These are phyloP conservation scores for Aromia moschata DNA, from an alignment of 2,888 invertebrate species.

Conservation along the genomic window DNA sequence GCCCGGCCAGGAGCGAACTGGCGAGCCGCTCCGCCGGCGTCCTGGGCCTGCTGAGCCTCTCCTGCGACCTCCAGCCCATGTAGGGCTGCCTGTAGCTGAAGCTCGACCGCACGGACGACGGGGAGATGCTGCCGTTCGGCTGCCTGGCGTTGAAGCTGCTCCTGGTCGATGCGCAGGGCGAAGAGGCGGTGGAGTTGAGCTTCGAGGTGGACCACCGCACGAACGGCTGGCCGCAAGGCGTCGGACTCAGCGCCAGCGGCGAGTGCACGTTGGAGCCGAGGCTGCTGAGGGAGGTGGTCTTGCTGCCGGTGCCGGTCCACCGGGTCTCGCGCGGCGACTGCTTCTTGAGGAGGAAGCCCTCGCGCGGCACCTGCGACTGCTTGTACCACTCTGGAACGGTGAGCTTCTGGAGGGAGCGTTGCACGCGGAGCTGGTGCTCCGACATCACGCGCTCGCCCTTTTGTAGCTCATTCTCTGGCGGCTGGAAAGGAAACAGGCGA, in stretches of 20 bases:
- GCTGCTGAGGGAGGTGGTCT: conserved; percentile 87
- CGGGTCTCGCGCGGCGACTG: conserved; percentile 59
- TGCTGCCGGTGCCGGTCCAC: conserved; percentile 70
- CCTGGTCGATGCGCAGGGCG: conserved; percentile 77
- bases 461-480: conserved; percentile 93
- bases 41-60: conserved; percentile 80
- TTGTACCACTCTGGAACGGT: conserved; percentile 96
- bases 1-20: conserved; percentile 70
- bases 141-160: conserved; percentile 74
- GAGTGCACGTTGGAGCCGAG: conserved; percentile 66
- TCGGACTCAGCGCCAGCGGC: conserved; percentile 59
- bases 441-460: conserved; percentile 88
- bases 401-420: conserved; percentile 91
- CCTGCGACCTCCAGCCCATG: conserved; percentile 88
- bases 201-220: conserved; percentile 80
- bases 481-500: conserved; percentile 68
- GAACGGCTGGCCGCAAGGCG: conserved; percentile 62
- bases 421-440: conserved; percentile 93
- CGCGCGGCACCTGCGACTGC: conserved; percentile 74
- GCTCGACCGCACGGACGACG: conserved; percentile 75
- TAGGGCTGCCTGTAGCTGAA: conserved; percentile 89
- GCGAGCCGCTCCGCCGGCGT: conserved; percentile 87
- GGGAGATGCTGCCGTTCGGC: conserved; percentile 70
- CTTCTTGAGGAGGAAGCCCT: conserved; percentile 84
- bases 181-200: conserved; percentile 77